Conservation (phyloP, 2,888 invertebrate genomes). For the Cataglyphis cursor region DNA sequence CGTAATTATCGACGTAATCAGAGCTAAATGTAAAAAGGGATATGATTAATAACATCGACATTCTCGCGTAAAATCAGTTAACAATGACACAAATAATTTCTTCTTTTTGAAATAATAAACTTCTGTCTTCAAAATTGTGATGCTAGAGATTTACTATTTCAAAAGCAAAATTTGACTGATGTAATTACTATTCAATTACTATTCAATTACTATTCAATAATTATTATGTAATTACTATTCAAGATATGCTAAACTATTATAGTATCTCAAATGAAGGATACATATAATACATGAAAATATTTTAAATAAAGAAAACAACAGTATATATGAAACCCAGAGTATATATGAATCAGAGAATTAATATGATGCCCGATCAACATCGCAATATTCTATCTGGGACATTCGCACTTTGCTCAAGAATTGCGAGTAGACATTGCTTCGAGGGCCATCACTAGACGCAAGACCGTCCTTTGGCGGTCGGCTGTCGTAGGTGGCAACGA, state of each 20-base stretch:
- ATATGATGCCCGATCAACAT: constrained; percentile 20
- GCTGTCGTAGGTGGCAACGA: constrained; percentile 67
- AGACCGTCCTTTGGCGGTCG: constrained; percentile 56
- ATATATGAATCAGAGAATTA: constrained; percentile 23
- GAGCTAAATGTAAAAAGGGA: background rate
- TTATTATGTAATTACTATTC: too few species aligned
- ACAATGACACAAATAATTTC: background rate
- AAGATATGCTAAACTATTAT: background rate
- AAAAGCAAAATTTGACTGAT: background rate
- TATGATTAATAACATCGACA: constrained; percentile 13
- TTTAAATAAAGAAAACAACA: background rate
- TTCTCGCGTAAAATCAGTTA: background rate
- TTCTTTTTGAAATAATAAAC: background rate
- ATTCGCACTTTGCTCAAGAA: constrained; percentile 27
- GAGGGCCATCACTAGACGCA: constrained; percentile 52
- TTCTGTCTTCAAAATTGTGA: background rate
- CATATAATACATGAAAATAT: background rate
- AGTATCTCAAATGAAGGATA: background rate
- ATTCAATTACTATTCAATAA: too few species aligned
- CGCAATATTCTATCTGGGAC: constrained; percentile 21
- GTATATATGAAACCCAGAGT: background rate
- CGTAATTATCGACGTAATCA: constrained; percentile 15
- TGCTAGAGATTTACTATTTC: background rate
- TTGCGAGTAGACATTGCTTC: constrained; percentile 45
- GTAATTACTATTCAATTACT: too few species aligned